Evolutionary conservation across 2,888 invertebrate species (phyloP).

Genomic region (Ligdia adustata): DNA sequence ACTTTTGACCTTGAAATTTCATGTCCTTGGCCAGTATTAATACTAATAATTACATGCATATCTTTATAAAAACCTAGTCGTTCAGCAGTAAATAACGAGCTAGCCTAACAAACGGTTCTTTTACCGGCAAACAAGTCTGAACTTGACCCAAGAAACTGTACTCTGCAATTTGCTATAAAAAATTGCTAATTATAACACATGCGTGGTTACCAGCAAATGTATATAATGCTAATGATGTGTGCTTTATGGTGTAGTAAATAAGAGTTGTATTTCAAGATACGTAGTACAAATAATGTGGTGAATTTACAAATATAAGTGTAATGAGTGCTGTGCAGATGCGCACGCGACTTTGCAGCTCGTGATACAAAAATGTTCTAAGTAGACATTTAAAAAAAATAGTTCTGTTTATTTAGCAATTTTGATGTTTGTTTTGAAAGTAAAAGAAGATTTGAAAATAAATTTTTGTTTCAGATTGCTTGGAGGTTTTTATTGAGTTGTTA

Average conservation of each 20-base stretch:
- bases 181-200: slow-evolving; percentile 38
- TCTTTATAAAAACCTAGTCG: no score
- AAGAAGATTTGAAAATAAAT: no score
- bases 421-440: no score
- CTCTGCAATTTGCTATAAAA: slow-evolving; percentile 36
- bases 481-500: no score
- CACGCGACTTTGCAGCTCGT: slow-evolving; percentile 48
- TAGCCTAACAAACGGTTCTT: slow-evolving; percentile 38
- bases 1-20: no score
- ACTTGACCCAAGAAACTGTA: slow-evolving; percentile 58
- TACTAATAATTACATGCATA: no score
- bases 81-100: no score
- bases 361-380: slow-evolving; percentile 38
- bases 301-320: slow-evolving; percentile 21
- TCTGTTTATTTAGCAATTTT: no score
- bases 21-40: no score
- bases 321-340: slow-evolving; percentile 39
- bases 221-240: neutral
- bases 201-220: slow-evolving; percentile 34
- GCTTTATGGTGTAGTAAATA: neutral
- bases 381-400: slow-evolving; percentile 15
- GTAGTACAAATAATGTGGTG: no score
- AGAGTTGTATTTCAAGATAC: no score
- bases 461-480: no score
- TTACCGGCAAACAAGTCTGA: slow-evolving; percentile 50